Base-by-base conservation (phyloP, 1,140 invertebrate genomes). In the Leucophenga varia region DNA sequence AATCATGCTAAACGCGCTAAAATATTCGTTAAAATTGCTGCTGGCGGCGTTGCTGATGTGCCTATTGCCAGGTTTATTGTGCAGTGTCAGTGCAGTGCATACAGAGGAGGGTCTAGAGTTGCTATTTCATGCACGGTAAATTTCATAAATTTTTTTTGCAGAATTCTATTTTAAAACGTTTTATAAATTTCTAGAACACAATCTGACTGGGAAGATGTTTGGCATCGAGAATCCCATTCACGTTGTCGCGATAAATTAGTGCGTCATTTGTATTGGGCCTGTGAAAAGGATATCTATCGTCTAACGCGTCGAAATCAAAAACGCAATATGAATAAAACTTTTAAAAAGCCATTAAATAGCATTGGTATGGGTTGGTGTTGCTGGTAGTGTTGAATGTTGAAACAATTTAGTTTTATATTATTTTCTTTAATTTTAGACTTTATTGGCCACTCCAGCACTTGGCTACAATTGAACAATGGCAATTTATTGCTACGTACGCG, bases 211-310 rank as follows among this genome's bases (percentile, higher is more conserved):
- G 67, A 79, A 56, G 64, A 77, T 19, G 76, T 79, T 7, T 83
- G 82, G 82, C 81, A 83, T 52, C 69, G 72, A 36, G 82, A 83
- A 59, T 75, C 76, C 30, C 81, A 82, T 54, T 74, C 78, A 3
- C 72, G 81, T 8, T 82, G 82, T 59, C 76, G 81, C 2, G 77
- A 82, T 47, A 78, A 81, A 45, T 63, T 83, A 9, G 57, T 80
- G 7, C 70, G 72, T 8, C 82, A 83, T 49, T 70, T 83, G 32
- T 79, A 78, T 43, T 82, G 81, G 81, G 82, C 81, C 17, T 83
- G 82, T 52, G 76, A 82, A 52, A 83, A 83, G 61, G 82, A 83
- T 53, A 82, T 83, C 43, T 83, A 83, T 54, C 65, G 79, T 6
- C 49, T 82, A 46, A 79, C 74, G n/a, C 63, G 77, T 47, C 71